Evolutionary conservation across 2,888 invertebrate genomes (phyloP).

Genomic region (Chaetoderma sp.): DNA sequence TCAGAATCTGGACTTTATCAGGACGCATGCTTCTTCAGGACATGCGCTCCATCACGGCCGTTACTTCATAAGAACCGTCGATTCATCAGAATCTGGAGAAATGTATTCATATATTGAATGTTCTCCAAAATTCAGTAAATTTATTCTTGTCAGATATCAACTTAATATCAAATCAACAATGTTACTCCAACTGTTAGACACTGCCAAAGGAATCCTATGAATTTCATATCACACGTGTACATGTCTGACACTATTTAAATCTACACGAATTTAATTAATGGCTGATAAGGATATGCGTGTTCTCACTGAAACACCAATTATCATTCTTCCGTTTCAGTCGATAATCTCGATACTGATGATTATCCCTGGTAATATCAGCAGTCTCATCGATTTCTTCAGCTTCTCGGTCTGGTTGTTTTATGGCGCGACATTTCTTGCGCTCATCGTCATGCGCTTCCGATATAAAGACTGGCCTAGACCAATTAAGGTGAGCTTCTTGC

Average conservation of each 20-base stretch:
- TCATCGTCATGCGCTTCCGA: slow-evolving; percentile 87
- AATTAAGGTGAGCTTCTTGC: slow-evolving; percentile 77
- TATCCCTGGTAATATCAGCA: slow-evolving; percentile 90
- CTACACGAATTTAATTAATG: not conserved
- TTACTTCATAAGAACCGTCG: no score
- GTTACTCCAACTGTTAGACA: not conserved
- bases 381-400: slow-evolving; percentile 96
- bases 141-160: not conserved
- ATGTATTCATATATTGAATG: no score
- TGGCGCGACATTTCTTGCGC: slow-evolving; percentile 90
- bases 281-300: not conserved
- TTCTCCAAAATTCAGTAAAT: no score
- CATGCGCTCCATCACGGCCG: no score
- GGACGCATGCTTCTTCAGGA: no score
- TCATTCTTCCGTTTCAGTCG: slow-evolving; percentile 38
- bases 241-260: no score
- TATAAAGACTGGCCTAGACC: slow-evolving; percentile 88
- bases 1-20: no score
- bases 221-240: no score
- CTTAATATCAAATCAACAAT: not conserved
- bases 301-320: slow-evolving; percentile 65
- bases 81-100: no score
- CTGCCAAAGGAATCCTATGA: no score
- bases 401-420: slow-evolving; percentile 99
- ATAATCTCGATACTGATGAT: slow-evolving; percentile 53